phyloP scores from a whole-genome alignment of 2,888 invertebrate species.

The Eupeodes luniger region DNA sequence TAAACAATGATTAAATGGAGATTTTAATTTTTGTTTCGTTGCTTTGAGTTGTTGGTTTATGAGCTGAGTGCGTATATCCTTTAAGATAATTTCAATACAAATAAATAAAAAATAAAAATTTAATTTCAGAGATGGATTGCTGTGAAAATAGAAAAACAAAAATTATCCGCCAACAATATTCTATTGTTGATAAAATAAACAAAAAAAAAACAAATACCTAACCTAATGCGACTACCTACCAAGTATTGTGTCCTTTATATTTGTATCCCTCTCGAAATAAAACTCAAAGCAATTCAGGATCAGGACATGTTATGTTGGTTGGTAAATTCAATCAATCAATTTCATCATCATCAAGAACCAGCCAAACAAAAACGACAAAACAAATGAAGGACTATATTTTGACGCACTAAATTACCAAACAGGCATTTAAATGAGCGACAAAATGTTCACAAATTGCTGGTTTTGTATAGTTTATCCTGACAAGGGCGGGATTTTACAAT shows the following conservation, averaged over 20 bases:
- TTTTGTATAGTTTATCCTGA: slow-evolving; percentile 8
- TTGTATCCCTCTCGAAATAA: background rate
- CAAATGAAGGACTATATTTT: slow-evolving; percentile 8
- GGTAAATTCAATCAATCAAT: slow-evolving; percentile 41
- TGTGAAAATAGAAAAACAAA: slow-evolving; percentile 4
- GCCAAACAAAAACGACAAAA: slow-evolving; percentile 3
- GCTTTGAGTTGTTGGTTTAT: background rate
- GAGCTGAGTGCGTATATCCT: background rate
- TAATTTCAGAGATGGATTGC: background rate
- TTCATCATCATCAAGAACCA: slow-evolving; percentile 25
- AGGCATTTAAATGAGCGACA: slow-evolving; percentile 57
- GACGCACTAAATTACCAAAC: slow-evolving; percentile 48
- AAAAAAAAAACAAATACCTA: background rate
- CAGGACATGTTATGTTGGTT: background rate
- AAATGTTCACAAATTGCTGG: slow-evolving; percentile 38
- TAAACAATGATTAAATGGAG: background rate
- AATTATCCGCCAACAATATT: background rate
- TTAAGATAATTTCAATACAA: background rate
- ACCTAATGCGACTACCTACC: no score
- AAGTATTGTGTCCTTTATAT: background rate
- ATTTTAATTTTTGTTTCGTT: background rate
- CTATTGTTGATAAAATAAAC: background rate
- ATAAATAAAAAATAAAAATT: background rate
- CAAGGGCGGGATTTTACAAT: slow-evolving; percentile 23
- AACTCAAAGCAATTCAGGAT: slow-evolving; percentile 7